Evolutionary conservation across 2,888 invertebrate genomes (phyloP), one percentile per base, ranked within the genome.

Genomic region (Steinernema scapterisci): DNA sequence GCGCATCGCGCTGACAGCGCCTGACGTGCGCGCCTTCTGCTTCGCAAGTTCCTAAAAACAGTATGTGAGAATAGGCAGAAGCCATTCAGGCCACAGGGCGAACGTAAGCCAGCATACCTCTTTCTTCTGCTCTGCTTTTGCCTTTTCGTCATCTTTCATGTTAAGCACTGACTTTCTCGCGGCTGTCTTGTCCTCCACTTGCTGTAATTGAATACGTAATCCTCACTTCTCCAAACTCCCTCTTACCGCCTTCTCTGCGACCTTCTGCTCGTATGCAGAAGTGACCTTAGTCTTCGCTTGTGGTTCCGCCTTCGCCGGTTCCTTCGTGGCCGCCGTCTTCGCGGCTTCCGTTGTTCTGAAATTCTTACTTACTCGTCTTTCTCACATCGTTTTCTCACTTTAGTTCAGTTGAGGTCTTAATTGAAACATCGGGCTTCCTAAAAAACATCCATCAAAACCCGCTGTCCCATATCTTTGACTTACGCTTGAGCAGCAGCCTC

Each of bases 101-200:
- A 54, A 21, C 21, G 54, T 23, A 54, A 11, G 13, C 54, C 27
- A 13, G 16, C 63, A 1, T 31, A 80, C 80, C 78, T 82, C 83
- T 70, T 82, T 80, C 25, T 51, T 48, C 2, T 73, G 77, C 54
- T 81, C 80, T n/a, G 79, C 83, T 73, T 82, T 82, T 76, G 80
- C 80, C 25, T 83, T 82, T 46, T 86, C 86, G 56, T 83, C 84
- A 7, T 78, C 83, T 21, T 77, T 82, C 86, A 86, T 86, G 72
- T 86, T 86, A 21, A 84, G 71, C 2, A 80, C 78, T 5, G 85
- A 84, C 75, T 86, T 86, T 21, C 86, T 76, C 25, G 80, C 74
- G 1, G 82, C 78, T 1, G 83, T 81, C 73, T 86, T 86, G 79
- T 86, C 86, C 74, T 84, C 82, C 52, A 75, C 23, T 31, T 73